A percentile compares a stretch with the other conserved stretches of the same genome.
phyloP scores from a whole-genome alignment of 2,797 vertebrate species.

The Lacerta viridis region DNA sequence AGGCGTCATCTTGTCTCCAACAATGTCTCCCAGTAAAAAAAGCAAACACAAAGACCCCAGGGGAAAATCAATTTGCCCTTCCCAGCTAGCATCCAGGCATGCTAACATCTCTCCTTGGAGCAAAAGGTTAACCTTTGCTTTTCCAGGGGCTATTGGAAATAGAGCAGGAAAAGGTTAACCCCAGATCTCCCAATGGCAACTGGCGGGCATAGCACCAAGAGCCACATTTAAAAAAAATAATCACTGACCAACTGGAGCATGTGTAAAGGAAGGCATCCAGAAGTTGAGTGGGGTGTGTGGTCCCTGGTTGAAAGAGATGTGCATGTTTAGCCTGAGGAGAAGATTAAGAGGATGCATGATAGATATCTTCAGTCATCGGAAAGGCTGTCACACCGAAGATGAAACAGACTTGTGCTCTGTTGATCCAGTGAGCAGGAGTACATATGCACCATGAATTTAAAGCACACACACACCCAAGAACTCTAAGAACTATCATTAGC shows the following conservation, averaged over 20 bases:
- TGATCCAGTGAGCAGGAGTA: too few species aligned
- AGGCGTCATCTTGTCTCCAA: conserved; percentile 37
- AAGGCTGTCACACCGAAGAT: neutral
- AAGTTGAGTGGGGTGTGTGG: neutral
- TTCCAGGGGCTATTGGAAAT: neutral
- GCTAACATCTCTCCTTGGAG: neutral
- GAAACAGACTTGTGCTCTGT: neutral
- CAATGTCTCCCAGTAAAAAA: conserved; percentile 29
- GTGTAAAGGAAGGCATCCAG: neutral
- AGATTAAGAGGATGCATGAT: neutral
- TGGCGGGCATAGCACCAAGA: too few species aligned
- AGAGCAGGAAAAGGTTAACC: neutral
- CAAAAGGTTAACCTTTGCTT: conserved; percentile 7
- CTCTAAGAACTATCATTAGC: too few species aligned
- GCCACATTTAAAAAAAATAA: too few species aligned
- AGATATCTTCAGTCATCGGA: neutral
- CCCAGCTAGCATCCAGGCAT: neutral
- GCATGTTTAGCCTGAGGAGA: neutral
- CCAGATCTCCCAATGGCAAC: neutral
- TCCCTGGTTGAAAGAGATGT: too few species aligned
- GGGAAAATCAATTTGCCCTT: conserved; percentile 23
- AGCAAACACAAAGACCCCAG: conserved; percentile 30
- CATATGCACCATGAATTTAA: too few species aligned
- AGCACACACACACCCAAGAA: too few species aligned
- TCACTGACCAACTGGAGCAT: neutral